Evolutionary conservation across 2,888 invertebrate species (phyloP), one percentile per base, ranked within the genome.

Genomic region (Brachypterus glaber): DNA sequence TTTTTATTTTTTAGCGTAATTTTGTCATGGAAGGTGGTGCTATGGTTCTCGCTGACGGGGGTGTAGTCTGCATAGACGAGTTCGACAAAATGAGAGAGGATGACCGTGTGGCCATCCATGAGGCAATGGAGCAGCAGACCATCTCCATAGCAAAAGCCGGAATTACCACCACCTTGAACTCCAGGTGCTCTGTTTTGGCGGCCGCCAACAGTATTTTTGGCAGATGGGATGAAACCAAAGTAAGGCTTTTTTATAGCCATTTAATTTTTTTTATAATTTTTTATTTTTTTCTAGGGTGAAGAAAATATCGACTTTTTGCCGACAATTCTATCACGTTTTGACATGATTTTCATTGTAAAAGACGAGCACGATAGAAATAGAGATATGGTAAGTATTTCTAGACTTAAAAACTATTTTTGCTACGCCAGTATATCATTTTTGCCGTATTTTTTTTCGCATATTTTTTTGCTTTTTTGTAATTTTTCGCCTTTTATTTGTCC

Each of bases 51-150:
- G 98, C 97, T 0, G 98, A 98, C 67, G 97, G 97, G 3, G 98
- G 98, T 17, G 95, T 97, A 2, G 97, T 98, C 1, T 98, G 98
- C 64, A 99, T 98, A 60, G 98, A 99, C 65, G 98, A 98, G 68
- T 98, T 98, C 64, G 97, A 98, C 67, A 98, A 99, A 71, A 99
- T 98, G 98, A 76, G 91, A 37, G 97, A 98, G 66, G 97, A 98
- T 61, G 98, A 98, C 66, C 74, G 97, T 48, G 98, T 98, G 5
- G 97, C 97, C 27, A 99, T 98, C 59, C 98, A 98, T 66, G 98
- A 98, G 69, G 98, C 98, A 15, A 98, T 98, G 98, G 98, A 98
- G 62, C 98, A 98, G 59, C 98, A 99, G 68, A 99, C 98, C 2
- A 99, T 99, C 57, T 97, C 96, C 1, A 95, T 98, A 50, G 97